Conservation (phyloP, 2,113 vertebrate genomes). For the Rhinichthys klamathensis region DNA sequence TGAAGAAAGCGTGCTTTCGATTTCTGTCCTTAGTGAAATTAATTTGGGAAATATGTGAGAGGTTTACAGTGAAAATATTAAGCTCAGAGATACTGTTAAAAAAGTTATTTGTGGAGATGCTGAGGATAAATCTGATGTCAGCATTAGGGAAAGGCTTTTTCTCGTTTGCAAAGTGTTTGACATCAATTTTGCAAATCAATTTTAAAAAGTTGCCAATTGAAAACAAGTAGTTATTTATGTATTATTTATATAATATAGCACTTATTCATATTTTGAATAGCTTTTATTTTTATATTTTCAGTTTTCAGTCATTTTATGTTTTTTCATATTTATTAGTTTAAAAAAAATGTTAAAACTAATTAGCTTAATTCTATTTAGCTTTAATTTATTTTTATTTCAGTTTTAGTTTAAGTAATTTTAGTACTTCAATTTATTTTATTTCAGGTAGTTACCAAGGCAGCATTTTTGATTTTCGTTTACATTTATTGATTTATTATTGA, state of each 20-base stretch:
- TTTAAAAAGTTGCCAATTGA: background rate
- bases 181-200: background rate
- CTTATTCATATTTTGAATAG: background rate
- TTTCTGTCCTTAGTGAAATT: background rate
- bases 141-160: background rate
- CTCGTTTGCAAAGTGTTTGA: too few relatives aligned
- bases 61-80: background rate
- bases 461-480: background rate
- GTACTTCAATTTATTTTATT: background rate
- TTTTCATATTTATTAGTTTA: background rate
- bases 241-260: background rate
- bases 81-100: background rate
- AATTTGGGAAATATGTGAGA: background rate
- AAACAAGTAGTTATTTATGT: background rate
- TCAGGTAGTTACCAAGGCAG: background rate
- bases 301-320: background rate
- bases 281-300: background rate
- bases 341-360: too few relatives aligned
- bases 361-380: background rate
- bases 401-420: background rate
- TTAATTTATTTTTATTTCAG: background rate
- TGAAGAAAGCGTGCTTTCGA: slow-evolving; percentile 26
- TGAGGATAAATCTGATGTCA: background rate
- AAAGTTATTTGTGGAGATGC: background rate
- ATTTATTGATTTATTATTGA: background rate